Base-by-base conservation (phyloP, 2,888 invertebrate genomes). In the Lypha dubia region DNA sequence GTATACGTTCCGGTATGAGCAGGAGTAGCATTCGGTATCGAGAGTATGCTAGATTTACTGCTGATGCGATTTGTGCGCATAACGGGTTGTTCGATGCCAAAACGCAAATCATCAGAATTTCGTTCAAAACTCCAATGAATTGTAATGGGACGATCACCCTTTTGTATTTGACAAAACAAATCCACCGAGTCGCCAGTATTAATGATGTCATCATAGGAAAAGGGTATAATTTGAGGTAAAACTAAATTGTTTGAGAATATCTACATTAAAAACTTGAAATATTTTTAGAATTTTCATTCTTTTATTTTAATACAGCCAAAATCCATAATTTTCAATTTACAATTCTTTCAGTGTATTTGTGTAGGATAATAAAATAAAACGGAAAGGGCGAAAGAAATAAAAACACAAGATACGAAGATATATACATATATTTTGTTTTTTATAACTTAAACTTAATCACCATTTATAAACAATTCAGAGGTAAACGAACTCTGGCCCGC, bases 171-270 rank as follows among this genome's bases (percentile, higher is more conserved):
- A 92, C 96, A 96, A 86, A 95, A 94, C 87, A 95, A 93, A 88
- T 95, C 95, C 85, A 95, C 93, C 88, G 95, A 94, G 91, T 96
- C 95, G 82, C 95, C 95, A 86, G 94, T 94, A 91, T 95, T 95
- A 90, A 95, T 94, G 86, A 95, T 94, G 87, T 95, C 95, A 88
- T 96, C 95, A 89, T 95, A 96, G 86, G 94, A 93, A 92, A 97
- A 96, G 86, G 96, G 95, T 91, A 94, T 94, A 90, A 96, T 95
- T 93, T 95, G 95, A 87, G 96, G 96, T 90, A 94, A 93, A 93
- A 96, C 96, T 96, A 93, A 70, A 77, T 62, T 51, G 24, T 28
- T 74, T 46, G 62, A 79, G 67, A 70, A 38, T 79, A 82, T 84
- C 60, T 62, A 35, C 17, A 75, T 65, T 38, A 53, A 35, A 35